These are phyloP conservation scores for Chaetogeoica ovagalla DNA, from an alignment of 2,888 invertebrate species.

Conservation along the genomic window DNA sequence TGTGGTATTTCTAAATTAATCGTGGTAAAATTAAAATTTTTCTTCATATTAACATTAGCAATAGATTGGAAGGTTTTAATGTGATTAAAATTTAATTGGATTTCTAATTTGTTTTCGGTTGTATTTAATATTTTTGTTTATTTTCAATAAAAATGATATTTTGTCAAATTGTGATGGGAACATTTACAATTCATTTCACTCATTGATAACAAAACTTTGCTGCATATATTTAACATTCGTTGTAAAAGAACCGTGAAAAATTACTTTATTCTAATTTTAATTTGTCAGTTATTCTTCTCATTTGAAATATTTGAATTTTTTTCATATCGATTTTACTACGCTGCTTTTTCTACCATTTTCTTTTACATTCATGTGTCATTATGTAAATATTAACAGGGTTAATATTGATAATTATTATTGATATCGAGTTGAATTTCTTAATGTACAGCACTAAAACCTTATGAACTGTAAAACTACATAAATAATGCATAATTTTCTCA, in stretches of 20 bases:
- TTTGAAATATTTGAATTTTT: slow-evolving; percentile 1
- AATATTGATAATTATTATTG: too few relatives aligned
- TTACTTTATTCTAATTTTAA: slow-evolving; percentile 12
- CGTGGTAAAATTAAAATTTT: not conserved
- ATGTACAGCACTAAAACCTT: too few relatives aligned
- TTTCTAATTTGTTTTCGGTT: slow-evolving; percentile 1
- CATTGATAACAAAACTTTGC: slow-evolving; percentile 40
- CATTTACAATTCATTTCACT: slow-evolving; percentile 1
- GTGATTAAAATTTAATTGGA: not conserved
- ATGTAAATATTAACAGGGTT: too few relatives aligned
- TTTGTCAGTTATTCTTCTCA: not conserved
- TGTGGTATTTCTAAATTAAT: not conserved
- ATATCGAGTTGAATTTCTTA: too few relatives aligned
- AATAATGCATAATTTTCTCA: too few relatives aligned
- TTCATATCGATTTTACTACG: slow-evolving; percentile 17
- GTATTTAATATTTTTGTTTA: not conserved
- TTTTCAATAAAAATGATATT: slow-evolving; percentile 2
- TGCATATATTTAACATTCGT: slow-evolving; percentile 34
- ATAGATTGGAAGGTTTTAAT: not conserved
- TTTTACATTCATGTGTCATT: not conserved
- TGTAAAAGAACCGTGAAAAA: not conserved
- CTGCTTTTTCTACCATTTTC: slow-evolving; percentile 39
- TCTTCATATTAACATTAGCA: not conserved
- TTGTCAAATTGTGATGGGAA: slow-evolving; percentile 11
- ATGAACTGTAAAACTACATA: too few relatives aligned